phyloP scores from a whole-genome alignment of 2,113 vertebrate species.

The Barbus barbus region DNA sequence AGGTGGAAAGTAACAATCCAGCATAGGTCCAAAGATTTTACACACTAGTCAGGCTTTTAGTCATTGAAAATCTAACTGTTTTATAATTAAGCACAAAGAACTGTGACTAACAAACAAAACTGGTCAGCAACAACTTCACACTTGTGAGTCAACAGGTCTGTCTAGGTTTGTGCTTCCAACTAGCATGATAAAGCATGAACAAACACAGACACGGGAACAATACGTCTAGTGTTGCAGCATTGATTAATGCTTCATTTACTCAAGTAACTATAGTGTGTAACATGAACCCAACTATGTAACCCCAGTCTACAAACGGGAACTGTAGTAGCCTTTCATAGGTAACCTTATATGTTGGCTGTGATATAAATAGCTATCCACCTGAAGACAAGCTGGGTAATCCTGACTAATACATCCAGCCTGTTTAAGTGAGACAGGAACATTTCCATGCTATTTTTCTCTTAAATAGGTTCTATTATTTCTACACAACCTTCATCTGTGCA shows the following conservation, averaged over 20 bases:
- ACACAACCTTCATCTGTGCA: neutral
- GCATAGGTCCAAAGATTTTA: neutral
- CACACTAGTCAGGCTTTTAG: neutral
- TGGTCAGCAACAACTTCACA: neutral
- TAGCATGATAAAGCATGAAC: conserved; percentile 4
- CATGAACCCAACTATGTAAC: conserved; percentile 31
- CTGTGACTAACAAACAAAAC: neutral
- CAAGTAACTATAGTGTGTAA: conserved; percentile 31
- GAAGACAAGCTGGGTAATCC: neutral
- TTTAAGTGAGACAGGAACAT: neutral
- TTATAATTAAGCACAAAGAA: conserved; percentile 1
- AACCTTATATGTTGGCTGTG: conserved; percentile 20
- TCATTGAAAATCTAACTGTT: neutral
- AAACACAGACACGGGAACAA: conserved; percentile 28
- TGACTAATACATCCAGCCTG: neutral
- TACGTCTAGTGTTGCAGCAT: conserved; percentile 45
- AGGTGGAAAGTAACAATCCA: neutral
- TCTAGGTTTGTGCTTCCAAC: conserved; percentile 21
- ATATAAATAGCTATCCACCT: conserved; percentile 5
- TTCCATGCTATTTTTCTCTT: neutral
- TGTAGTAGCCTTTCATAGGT: conserved; percentile 8
- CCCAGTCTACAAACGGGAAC: neutral
- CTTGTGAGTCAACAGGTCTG: conserved; percentile 13
- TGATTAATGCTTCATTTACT: conserved; percentile 48
- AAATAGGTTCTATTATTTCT: conserved; percentile 26